Conservation (phyloP, 2,113 vertebrate species). For the Blennius ocellaris region DNA sequence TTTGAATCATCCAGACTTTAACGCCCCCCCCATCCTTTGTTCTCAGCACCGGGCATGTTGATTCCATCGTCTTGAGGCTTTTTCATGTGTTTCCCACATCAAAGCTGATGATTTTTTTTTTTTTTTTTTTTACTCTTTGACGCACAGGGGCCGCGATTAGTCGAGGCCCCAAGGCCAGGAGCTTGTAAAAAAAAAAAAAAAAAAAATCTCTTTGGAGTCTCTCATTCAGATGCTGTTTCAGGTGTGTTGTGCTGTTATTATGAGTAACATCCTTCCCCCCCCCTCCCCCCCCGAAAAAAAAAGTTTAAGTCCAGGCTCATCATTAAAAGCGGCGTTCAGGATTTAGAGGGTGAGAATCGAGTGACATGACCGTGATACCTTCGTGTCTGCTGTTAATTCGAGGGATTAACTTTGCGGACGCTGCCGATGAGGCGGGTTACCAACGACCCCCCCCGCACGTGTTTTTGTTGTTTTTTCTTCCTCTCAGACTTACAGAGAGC, state of each 20-base stretch:
- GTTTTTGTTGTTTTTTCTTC: too few relatives aligned
- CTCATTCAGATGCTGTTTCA: constrained; percentile 58
- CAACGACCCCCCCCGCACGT: constrained; percentile 17
- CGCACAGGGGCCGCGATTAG: constrained; percentile 15
- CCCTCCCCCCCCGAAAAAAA: constrained; percentile 43
- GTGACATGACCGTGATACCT: constrained; percentile 24
- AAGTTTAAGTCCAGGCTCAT: constrained; percentile 34
- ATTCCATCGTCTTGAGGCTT: constrained; percentile 53
- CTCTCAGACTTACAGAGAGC: constrained; percentile 54
- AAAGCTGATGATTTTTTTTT: constrained; percentile 58
- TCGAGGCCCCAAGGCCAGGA: constrained; percentile 43
- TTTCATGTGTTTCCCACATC: constrained; percentile 64
- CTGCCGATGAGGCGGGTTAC: constrained; percentile 24
- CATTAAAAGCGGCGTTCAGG: constrained; percentile 43
- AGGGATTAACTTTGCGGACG: constrained; percentile 38
- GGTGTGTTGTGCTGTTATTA: constrained; percentile 63
- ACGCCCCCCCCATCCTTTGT: constrained; percentile 35
- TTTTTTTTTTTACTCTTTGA: constrained; percentile 54
- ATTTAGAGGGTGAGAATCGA: not conserved
- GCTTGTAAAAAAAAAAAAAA: constrained; percentile 64
- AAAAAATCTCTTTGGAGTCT: constrained; percentile 40
- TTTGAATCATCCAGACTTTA: constrained; percentile 43
- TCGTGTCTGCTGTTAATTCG: constrained; percentile 51
- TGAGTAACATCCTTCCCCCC: constrained; percentile 55
- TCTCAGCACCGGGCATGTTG: constrained; percentile 59